Percentiles rank a stretch among this genome's conserved stretches.
Conservation (phyloP, 2,113 vertebrate species). For the Thermophis baileyi region DNA sequence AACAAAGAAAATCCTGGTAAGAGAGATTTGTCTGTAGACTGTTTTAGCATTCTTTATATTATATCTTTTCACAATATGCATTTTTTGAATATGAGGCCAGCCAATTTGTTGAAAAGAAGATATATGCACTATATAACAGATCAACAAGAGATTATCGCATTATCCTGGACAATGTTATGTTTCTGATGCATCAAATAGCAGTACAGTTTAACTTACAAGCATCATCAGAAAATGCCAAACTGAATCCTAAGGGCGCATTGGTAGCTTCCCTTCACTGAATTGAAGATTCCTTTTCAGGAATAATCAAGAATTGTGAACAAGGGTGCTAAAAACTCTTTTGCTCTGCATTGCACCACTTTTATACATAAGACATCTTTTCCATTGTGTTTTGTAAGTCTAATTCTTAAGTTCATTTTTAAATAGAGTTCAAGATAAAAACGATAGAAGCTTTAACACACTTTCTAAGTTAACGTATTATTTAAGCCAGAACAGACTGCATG, state of each 20-base stretch:
- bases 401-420: neutral
- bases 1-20: neutral
- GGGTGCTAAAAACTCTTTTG: neutral
- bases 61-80: neutral
- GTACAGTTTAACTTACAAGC: neutral
- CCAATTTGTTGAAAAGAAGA: neutral
- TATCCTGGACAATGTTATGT: neutral
- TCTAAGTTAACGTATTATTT: neutral
- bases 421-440: conserved; percentile 23
- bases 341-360: neutral
- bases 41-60: neutral
- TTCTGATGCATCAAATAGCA: neutral
- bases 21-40: neutral
- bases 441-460: neutral
- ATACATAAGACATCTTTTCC: conserved; percentile 26
- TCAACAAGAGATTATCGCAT: neutral
- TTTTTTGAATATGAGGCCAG: neutral
- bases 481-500: neutral
- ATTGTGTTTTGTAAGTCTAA: conserved; percentile 25
- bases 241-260: neutral
- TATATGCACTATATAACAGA: neutral
- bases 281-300: neutral
- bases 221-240: neutral
- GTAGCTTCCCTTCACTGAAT: neutral
- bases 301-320: neutral